Base-by-base conservation (phyloP, 2,888 invertebrate species). In the Byasa hedistus region DNA sequence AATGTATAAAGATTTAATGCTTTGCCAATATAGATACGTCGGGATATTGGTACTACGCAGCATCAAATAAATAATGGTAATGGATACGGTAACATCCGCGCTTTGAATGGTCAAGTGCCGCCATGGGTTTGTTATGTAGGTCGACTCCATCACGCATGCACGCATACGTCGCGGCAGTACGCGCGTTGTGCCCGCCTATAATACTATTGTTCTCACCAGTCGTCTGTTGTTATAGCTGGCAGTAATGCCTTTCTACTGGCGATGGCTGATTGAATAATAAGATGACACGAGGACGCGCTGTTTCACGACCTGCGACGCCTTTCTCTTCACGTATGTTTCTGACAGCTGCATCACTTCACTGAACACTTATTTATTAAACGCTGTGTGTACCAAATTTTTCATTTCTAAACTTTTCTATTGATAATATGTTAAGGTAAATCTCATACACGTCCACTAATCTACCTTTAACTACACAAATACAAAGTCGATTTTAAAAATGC, bases 1-100 rank as follows among this genome's bases (percentile, higher is more conserved):
- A 52, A 59, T 59, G 23, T 63, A 67, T 62, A 62, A 21, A 52
- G 66, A 65, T 58, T 57, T 60, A 63, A 60, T 66, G 64, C 57
- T 51, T 64, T 69, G 69, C 67, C 68, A 66, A 65, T 61, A 62
- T 72, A 71, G 69, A 70, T 71, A 69, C 61, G 61, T 66, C 65
- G 54, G 23, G 48, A 65, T 66, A 58, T 60, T 48, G 57, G 54
- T 36, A 39, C 59, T 54, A 66, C 68, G 60, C 75, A 81, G 78
- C 81, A 80, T 80, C 79, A 78, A 75, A 76, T 79, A 82, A 87
- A 81, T 83, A 82, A 85, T 83, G 84, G 76, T 85, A 87, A 87
- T 84, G 80, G 84, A 86, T 87, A 78, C 84, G 76, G 70, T 78
- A 76, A 78, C 76, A 76, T 76, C 76, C 76, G 78, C 75, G 77